Base-by-base conservation (phyloP, 2,888 invertebrate genomes). In the Lydus trimaculatus region DNA sequence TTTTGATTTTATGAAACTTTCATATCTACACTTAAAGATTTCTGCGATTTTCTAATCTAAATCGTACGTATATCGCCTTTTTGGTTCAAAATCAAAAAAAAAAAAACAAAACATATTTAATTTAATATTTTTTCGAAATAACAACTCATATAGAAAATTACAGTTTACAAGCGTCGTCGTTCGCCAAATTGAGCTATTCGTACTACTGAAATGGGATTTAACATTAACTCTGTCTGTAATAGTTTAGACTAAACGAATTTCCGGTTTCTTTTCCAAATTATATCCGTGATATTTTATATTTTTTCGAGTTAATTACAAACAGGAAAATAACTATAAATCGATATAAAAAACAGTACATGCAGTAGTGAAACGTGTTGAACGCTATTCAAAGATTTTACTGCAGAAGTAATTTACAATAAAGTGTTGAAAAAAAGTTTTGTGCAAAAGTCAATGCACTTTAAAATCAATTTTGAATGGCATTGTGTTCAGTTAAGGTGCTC, bases 1-100 rank as follows among this genome's bases (percentile, higher is more conserved):
- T 64, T 43, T 58, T 23, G 75, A 78, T 71, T 79, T 79, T 71
- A 75, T 72, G 73, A 76, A 75, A 76, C 73, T 79, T 76, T 74
- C 66, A 74, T 76, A 78, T 76, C 73, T 70, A 66, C 36, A 73
- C 61, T 69, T 11, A 69, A 69, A 74, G 74, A 76, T 74, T 72
- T 73, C 71, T 52, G 71, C 72, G 75, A 76, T 78, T 75, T 72
- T 72, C 72, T 72, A 75, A 76, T 76, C 76, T 76, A 76, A 78
- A 78, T 76, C 73, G 73, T 75, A 76, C 75, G 74, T 73, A 72
- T 74, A 75, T 72, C 75, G 71, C 75, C 75, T 72, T 73, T 69
- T 43, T 6, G 73, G 71, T 75, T 75, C 75, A 72, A 75, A 76
- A n/a, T n/a, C n/a, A n/a, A n/a, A n/a, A n/a, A n/a, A n/a, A n/a